Base-by-base conservation (phyloP, 2,797 vertebrate genomes). In the Cirrhinus mrigala region DNA sequence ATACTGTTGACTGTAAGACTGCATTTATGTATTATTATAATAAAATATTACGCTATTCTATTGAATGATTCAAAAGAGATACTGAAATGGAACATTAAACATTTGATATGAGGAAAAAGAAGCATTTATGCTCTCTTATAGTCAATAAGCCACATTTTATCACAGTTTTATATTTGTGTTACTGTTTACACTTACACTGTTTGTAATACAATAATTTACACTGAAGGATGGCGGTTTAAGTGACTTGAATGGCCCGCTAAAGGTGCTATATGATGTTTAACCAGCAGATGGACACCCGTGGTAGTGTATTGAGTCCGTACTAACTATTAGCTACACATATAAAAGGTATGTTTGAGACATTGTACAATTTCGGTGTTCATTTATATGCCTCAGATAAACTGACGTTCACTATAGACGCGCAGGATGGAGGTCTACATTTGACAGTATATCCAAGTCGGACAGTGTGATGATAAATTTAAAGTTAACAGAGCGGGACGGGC, bases 211-310 rank as follows among this genome's bases (percentile, higher is more conserved):
- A 33, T 68, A 2, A 33, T 11, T 33, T 48, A 48, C 20, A 56
- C 27, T 82, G n/a, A 60, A 62, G 44, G 56, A n/a, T 48, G 54
- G 5, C 33, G 62, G n/a, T 20, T 78, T 6, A 62, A 22, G n/a
- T 46, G 33, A 71, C n/a, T 33, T 74, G 56, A 52, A 75, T n/a
- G 56, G 16, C 56, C 12, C 29, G 24, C 75, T 70, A 37, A 68
- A 85, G 83, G 46, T 89, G 90, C 82, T 77, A 85, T 90, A 46
- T 85, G 20, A 24, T 33, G 27, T 83, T 54, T 81, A 71, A 82
- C 90, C 88, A 87, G 88, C 84, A 90, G 90, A 85, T 87, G 90
- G 89, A 86, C 84, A 82, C 93, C 78, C 18, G 94, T 92, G 89
- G 33, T 27, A 69, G 82, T 50, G 16, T 46, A 56, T 40, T 24